A percentile compares a stretch with the other conserved stretches of the same genome.
These are phyloP conservation scores for Neocloeon triangulifer DNA, from an alignment of 1,140 invertebrate genomes.

Conservation along the genomic window DNA sequence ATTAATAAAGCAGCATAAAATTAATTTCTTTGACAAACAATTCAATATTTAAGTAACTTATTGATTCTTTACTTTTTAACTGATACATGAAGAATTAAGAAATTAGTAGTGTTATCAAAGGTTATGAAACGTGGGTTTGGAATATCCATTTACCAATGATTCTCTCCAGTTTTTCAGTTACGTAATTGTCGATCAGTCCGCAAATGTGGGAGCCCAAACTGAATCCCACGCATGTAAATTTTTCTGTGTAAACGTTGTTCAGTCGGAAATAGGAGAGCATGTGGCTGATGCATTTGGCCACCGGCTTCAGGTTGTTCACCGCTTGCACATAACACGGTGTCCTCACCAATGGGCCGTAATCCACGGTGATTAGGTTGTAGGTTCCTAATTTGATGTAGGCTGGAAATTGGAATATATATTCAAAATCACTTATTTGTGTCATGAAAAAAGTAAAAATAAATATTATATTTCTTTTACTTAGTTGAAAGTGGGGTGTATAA, in stretches of 20 bases:
- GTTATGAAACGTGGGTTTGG: too few relatives aligned
- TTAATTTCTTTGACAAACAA: too few relatives aligned
- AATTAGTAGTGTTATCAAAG: too few relatives aligned
- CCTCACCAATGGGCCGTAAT: conserved; percentile 37
- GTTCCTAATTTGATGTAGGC: conserved; percentile 38
- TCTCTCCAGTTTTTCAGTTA: conserved; percentile 32
- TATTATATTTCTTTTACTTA: too few relatives aligned
- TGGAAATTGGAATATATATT: conserved; percentile 15
- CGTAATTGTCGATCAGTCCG: conserved; percentile 42
- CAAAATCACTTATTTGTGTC: too few relatives aligned
- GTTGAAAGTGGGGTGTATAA: too few relatives aligned
- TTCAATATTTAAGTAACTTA: too few relatives aligned
- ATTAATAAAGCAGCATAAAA: too few relatives aligned
- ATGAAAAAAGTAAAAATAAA: too few relatives aligned
- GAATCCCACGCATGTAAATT: conserved; percentile 24
- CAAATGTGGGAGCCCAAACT: conserved; percentile 42
- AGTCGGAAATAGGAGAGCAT: conserved; percentile 42
- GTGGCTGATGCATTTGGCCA: conserved; percentile 24
- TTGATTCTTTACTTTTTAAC: too few relatives aligned
- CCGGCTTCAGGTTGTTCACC: conserved; percentile 21
- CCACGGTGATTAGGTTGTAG: conserved; percentile 53
- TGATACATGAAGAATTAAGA: too few relatives aligned
- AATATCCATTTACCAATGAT: conserved; percentile 31
- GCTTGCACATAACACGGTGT: conserved; percentile 48
- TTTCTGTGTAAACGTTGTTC: neutral